Base-by-base conservation (phyloP, 1,140 invertebrate species). In the Drosophila pectinifera region DNA sequence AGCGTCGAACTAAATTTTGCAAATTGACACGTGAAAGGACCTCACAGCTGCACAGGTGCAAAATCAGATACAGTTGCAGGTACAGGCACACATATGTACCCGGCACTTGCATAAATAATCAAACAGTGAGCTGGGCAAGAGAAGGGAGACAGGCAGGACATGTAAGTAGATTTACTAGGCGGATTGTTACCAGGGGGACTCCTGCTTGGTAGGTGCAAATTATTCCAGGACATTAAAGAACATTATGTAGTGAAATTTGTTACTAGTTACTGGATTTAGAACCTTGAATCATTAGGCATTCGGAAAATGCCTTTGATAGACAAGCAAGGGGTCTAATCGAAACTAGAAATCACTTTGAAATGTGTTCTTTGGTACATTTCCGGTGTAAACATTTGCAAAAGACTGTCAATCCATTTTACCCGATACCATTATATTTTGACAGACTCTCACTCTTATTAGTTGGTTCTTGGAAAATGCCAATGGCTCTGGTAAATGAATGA, bases 401-500 rank as follows among this genome's bases (percentile, higher is more conserved):
- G 13, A 63, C 14, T 26, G 36, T 28, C 20, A 20, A n/a, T 20
- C 10, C 20, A 39, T 16, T 45, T 49, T 31, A 42, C 56, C 26
- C n/a, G n/a, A n/a, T n/a, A n/a, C n/a, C n/a, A n/a, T 51, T 28
- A 14, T 11, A 20, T 34, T 61, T 55, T 56, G 51, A 31, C 20
- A 28, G 16, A 20, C 8, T 45, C 20, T 13, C 11, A 6, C 46
- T 49, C 18, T 22, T 7, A 22, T 1, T 5, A 34, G 20, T 14
- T 61, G 56, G 4, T 69, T 65, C 42, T 41, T 24, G 7, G 55
- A 42, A 42, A 88, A 67, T 78, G 75, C 53, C 75, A 61, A 64
- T 78, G 55, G 49, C 42, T 72, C 36, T 61, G 45, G 28, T 63
- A 79, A 78, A 76, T 81, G 78, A 67, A 84, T 84, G 80, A 69